Percentiles rank a stretch among this genome's conserved stretches.
These are phyloP conservation scores for Crocuta crocuta DNA, from an alignment of 2,113 vertebrate species.

Conservation along the genomic window DNA sequence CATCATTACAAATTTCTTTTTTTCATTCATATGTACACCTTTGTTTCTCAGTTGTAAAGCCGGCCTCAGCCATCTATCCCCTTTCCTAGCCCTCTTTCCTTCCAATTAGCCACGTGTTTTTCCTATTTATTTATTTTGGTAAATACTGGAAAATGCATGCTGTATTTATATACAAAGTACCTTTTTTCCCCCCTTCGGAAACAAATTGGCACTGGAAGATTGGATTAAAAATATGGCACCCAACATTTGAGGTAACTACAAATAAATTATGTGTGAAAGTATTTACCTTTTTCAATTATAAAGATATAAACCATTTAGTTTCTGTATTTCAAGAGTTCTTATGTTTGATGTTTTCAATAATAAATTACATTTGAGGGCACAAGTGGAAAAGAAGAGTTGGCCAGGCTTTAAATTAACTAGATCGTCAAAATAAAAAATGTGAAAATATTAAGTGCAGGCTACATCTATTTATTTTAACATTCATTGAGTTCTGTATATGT, in stretches of 20 bases:
- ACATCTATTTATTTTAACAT: neutral
- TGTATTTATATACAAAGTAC: neutral
- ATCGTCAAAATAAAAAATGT: constrained; percentile 13
- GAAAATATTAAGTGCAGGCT: neutral
- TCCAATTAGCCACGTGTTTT: neutral
- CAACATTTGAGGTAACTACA: neutral
- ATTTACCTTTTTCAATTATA: neutral
- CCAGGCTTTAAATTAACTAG: neutral
- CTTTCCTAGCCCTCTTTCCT: neutral
- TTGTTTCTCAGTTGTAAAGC: neutral
- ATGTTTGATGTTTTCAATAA: neutral
- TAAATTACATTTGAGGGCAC: neutral
- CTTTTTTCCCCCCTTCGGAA: neutral
- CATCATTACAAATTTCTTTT: neutral
- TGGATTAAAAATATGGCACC: neutral
- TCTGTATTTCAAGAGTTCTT: neutral
- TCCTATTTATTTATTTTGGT: neutral
- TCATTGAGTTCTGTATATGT: neutral
- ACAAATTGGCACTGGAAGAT: neutral
- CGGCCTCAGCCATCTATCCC: neutral
- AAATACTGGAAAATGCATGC: neutral
- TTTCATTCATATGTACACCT: neutral
- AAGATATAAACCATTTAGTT: neutral
- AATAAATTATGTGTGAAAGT: neutral
- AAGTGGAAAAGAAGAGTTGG: neutral